These are phyloP conservation scores for Sinotaia quadrata DNA, from an alignment of 2,888 invertebrate species.

Conservation along the genomic window DNA sequence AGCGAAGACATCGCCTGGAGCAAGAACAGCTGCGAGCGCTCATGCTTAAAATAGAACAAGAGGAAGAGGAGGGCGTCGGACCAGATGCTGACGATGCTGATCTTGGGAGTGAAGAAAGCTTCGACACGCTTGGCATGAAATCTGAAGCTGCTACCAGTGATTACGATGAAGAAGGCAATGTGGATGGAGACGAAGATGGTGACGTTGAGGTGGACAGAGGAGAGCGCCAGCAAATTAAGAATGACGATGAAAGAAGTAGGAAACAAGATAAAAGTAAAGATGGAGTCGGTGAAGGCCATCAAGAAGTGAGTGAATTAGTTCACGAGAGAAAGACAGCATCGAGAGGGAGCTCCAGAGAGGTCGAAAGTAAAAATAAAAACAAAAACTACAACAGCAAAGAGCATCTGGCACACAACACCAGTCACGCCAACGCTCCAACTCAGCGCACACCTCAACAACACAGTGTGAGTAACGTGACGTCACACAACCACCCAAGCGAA, in stretches of 20 bases:
- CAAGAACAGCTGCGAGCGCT: constrained; percentile 28
- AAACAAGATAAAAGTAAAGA: background rate
- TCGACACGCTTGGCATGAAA: background rate
- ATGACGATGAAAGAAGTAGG: background rate
- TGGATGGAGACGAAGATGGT: background rate
- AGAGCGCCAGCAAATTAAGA: background rate
- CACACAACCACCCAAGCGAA: too few relatives aligned
- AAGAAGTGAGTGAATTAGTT: background rate
- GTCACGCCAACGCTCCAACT: background rate
- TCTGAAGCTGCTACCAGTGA: background rate
- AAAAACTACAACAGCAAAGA: too few relatives aligned
- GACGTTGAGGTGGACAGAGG: constrained; percentile 1
- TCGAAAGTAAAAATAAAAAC: too few relatives aligned
- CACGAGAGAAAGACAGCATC: too few relatives aligned
- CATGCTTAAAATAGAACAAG: constrained; percentile 23
- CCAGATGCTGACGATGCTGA: constrained; percentile 2
- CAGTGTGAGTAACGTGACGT: too few relatives aligned
- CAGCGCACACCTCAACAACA: background rate
- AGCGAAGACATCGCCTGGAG: constrained; percentile 6
- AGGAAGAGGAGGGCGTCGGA: constrained; percentile 11
- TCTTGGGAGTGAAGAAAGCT: constrained; percentile 8
- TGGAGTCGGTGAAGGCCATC: background rate
- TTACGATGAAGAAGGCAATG: constrained; percentile 15
- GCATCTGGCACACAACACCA: background rate
- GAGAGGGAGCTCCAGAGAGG: too few relatives aligned